phyloP scores from a whole-genome alignment of 2,888 invertebrate species.

The Leptopilina myrica region DNA sequence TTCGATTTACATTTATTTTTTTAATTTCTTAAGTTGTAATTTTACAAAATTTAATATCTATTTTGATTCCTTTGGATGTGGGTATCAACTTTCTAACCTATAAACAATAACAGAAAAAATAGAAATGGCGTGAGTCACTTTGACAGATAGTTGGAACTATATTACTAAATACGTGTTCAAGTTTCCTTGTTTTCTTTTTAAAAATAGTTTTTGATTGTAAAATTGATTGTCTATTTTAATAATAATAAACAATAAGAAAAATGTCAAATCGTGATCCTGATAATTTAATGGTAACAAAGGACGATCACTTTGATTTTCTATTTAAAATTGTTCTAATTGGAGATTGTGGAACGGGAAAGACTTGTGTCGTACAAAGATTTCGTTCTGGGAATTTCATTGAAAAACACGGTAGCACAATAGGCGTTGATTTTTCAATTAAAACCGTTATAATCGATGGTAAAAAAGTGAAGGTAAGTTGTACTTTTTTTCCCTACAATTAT shows the following conservation, averaged over 20 bases:
- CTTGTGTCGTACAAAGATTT: slow-evolving; percentile 96
- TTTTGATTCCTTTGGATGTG: too few relatives aligned
- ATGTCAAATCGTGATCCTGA: slow-evolving; percentile 88
- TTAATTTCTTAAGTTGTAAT: too few relatives aligned
- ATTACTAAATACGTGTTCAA: background rate
- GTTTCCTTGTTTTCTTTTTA: background rate
- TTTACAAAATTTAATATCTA: background rate
- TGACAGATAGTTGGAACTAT: too few relatives aligned
- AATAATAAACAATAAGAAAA: slow-evolving; percentile 57
- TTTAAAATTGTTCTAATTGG: slow-evolving; percentile 97
- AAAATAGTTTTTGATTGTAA: background rate
- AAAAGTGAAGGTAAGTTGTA: slow-evolving; percentile 89
- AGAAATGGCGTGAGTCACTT: slow-evolving; percentile 10
- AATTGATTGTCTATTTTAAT: background rate
- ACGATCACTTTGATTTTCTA: slow-evolving; percentile 93
- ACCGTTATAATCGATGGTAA: slow-evolving; percentile 95
- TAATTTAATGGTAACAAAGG: slow-evolving; percentile 85
- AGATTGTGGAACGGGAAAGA: slow-evolving; percentile 94
- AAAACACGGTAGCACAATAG: slow-evolving; percentile 96
- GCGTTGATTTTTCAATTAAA: slow-evolving; percentile 99
- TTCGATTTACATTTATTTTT: too few relatives aligned
- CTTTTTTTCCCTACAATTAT: background rate
- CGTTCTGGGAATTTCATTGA: slow-evolving; percentile 97
- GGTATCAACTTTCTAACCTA: background rate
- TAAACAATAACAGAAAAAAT: background rate